phyloP scores from a whole-genome alignment of 2,888 invertebrate genomes.

The Erebia ligea region DNA sequence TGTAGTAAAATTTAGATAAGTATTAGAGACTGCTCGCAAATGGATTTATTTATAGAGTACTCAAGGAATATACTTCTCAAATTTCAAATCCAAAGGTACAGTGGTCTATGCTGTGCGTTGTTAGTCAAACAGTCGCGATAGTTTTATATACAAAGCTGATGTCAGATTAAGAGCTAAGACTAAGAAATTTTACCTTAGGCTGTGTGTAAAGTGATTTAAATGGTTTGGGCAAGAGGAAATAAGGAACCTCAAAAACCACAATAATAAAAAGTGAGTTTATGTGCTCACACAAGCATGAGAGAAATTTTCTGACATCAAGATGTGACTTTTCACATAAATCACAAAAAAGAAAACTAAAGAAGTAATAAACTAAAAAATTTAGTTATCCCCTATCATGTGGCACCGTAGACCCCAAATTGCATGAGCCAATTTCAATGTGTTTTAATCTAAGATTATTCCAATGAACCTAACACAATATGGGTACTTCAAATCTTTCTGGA shows the following conservation, averaged over 20 bases:
- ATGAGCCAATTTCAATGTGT: neutral
- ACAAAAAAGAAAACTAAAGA: neutral
- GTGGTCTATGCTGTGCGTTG: no score
- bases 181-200: neutral
- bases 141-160: no score
- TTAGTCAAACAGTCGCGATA: no score
- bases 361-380: neutral
- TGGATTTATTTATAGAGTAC: neutral
- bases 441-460: neutral
- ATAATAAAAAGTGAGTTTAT: neutral
- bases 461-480: neutral
- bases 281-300: neutral
- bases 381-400: neutral
- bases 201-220: neutral
- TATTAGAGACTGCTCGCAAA: neutral
- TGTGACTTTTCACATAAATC: conserved; percentile 1
- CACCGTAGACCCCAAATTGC: conserved; percentile 6
- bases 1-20: conserved; percentile 6
- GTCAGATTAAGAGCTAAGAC: no score
- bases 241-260: neutral
- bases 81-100: neutral
- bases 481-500: neutral
- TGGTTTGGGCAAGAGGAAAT: neutral
- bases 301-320: neutral
- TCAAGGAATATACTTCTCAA: neutral